Base-by-base conservation (phyloP, 2,113 vertebrate species). In the Oncorhynchus masou region DNA sequence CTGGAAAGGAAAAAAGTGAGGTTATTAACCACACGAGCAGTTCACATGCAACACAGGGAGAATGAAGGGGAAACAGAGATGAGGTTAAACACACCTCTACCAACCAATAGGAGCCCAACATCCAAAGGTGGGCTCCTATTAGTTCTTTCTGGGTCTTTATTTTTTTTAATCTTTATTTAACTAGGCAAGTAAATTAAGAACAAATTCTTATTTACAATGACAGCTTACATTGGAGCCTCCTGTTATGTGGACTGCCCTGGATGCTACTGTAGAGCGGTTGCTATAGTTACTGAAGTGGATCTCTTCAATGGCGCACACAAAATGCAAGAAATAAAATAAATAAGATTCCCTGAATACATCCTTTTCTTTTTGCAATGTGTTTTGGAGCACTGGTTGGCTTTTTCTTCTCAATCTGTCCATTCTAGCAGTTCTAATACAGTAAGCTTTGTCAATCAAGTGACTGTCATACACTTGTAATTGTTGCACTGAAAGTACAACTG, bases 321-420 rank as follows among this genome's bases (percentile, higher is more conserved):
- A 90, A 90, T 87, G 85, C 87, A 87, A 88, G 60, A 74, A 31
- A 31, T 31, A 54, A 54, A 19, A 54, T 19, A 5, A 54, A 54
- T 19, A 54, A 19, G 12, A 54, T 13, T 54, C 12, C 15, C 12
- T 15, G 12, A 54, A 54, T 31, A 31, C 31, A 31, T 31, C 31
- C 31, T 31, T 31, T 31, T 31, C 5, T 6, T 31, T 31, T 31
- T 31, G 31, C 31, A 31, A 31, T 31, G 31, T 34, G 31, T 6
- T 90, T 85, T 49, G 70, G 84, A 84, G 86, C 87, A 90, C 89
- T 92, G 89, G 90, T 84, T 79, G 82, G 19, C 84, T 84, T 85
- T 78, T 87, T 81, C 80, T 57, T 45, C 29, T 80, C 75, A 25
- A 73, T 27, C 51, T 73, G 64, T 84, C 6, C 16, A 11, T 80